phyloP scores from a whole-genome alignment of 1,140 invertebrate species.

The Laodelphax striatellus region DNA sequence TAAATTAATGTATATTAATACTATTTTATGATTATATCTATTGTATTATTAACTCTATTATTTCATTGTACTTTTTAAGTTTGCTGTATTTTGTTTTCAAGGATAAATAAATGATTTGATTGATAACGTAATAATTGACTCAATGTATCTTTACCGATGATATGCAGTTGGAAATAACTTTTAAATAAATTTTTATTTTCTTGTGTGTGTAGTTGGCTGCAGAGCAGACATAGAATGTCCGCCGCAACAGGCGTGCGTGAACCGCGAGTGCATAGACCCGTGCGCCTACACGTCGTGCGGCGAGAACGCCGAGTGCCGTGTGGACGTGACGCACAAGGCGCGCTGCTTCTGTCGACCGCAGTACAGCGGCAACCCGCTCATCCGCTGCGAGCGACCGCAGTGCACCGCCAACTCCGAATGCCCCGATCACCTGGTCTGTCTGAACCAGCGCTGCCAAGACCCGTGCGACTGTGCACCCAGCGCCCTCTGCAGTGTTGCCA shows the following conservation, averaged over 20 bases:
- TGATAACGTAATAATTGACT: too few relatives aligned
- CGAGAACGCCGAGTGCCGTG: constrained; percentile 61
- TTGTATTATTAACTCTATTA: too few relatives aligned
- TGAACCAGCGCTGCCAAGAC: constrained; percentile 58
- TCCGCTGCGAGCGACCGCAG: constrained; percentile 63
- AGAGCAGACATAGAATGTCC: constrained; percentile 74
- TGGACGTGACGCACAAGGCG: constrained; percentile 57
- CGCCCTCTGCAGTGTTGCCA: constrained; percentile 61
- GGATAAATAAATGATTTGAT: too few relatives aligned
- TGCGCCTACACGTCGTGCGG: constrained; percentile 72
- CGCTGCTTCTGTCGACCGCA: constrained; percentile 67
- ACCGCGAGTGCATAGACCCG: constrained; percentile 69
- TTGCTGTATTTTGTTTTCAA: too few relatives aligned
- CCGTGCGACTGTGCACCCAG: constrained; percentile 61
- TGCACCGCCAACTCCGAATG: constrained; percentile 62
- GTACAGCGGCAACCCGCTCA: constrained; percentile 61
- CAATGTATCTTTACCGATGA: too few relatives aligned
- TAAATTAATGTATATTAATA: too few relatives aligned
- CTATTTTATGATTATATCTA: too few relatives aligned
- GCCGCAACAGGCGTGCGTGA: constrained; percentile 68
- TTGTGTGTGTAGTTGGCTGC: constrained; percentile 58
- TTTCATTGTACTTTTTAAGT: too few relatives aligned
- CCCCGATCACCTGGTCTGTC: constrained; percentile 58
- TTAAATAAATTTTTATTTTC: too few relatives aligned
- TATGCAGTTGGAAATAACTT: too few relatives aligned